Conservation (phyloP, 2,113 vertebrate species). For the Mirounga angustirostris region DNA sequence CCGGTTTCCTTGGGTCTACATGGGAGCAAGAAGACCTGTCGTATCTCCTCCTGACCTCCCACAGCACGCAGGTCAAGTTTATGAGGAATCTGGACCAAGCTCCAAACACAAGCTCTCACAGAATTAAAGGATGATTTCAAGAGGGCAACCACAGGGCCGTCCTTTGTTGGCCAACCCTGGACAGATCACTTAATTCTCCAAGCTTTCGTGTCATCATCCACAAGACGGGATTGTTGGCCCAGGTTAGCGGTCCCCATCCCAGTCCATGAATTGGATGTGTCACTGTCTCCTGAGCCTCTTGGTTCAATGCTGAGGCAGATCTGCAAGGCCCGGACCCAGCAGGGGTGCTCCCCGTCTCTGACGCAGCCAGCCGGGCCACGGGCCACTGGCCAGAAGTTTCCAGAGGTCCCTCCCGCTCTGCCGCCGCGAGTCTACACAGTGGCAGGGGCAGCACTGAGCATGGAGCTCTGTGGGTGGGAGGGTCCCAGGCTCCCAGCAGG, state of each 20-base stretch:
- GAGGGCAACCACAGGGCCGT: neutral
- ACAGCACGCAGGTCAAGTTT: fast-evolving
- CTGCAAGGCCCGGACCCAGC: fast-evolving
- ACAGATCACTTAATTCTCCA: fast-evolving
- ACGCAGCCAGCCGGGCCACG: fast-evolving
- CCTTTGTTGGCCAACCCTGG: neutral
- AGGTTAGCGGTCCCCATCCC: neutral
- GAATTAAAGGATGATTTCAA: fast-evolving
- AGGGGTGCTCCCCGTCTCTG: fast-evolving
- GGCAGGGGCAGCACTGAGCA: fast-evolving
- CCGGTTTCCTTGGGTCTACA: fast-evolving
- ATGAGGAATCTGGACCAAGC: fast-evolving
- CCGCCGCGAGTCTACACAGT: fast-evolving
- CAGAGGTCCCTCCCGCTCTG: too few species aligned
- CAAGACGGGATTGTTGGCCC: neutral
- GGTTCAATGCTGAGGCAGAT: fast-evolving
- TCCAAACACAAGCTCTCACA: fast-evolving
- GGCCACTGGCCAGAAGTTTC: fast-evolving
- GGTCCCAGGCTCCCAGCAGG: fast-evolving
- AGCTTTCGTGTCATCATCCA: fast-evolving
- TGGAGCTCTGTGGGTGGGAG: neutral
- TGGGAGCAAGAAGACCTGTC: fast-evolving
- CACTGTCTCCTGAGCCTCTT: fast-evolving
- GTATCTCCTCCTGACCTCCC: neutral
- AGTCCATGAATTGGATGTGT: fast-evolving